Conservation (phyloP, 2,113 vertebrate species). For the Sprattus sprattus region DNA sequence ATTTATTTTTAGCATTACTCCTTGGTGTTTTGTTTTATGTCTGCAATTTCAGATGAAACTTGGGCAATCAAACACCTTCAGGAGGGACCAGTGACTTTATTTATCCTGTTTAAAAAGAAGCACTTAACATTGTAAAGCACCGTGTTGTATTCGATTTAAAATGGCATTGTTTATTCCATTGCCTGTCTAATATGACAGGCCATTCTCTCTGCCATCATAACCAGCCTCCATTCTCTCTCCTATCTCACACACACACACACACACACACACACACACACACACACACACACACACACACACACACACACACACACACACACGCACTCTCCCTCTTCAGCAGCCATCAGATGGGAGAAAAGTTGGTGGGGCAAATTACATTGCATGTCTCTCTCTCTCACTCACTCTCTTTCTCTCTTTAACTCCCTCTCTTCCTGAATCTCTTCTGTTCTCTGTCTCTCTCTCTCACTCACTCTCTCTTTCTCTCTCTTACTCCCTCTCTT, state of each 20-base stretch:
- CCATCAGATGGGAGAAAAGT: conserved; percentile 40
- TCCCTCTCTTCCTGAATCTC: conserved; percentile 22
- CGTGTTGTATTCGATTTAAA: not conserved
- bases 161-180: conserved; percentile 2
- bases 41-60: too few species aligned
- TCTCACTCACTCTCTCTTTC: not conserved
- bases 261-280: not conserved
- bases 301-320: conserved; percentile 19
- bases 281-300: conserved; percentile 2
- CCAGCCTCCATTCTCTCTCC: not conserved
- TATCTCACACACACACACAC: not conserved
- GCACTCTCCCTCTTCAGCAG: conserved; percentile 41
- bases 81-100: not conserved
- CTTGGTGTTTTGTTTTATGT: too few species aligned
- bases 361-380: conserved; percentile 50
- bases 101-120: not conserved
- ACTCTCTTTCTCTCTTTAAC: not conserved
- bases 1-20: too few species aligned
- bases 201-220: conserved; percentile 28
- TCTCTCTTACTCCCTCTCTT: conserved; percentile 23
- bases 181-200: conserved; percentile 10
- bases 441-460: not conserved
- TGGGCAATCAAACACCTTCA: too few species aligned
- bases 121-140: conserved; percentile 1
- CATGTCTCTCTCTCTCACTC: conserved; percentile 13